Evolutionary conservation across 1,140 invertebrate species (phyloP).

Genomic region (Mizuhopecten yessoensis): DNA sequence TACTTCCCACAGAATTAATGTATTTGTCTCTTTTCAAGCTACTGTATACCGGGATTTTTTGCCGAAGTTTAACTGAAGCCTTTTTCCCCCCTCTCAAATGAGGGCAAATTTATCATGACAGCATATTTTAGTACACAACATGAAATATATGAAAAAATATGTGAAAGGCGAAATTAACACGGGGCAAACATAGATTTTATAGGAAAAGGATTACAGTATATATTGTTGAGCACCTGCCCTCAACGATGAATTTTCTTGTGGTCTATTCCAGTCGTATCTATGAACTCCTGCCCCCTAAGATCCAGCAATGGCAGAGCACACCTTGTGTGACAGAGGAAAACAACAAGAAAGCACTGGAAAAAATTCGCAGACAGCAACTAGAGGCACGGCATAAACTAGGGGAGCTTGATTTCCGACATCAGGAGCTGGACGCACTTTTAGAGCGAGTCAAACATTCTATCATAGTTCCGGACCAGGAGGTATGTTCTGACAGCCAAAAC

Average conservation of each 20-base stretch:
- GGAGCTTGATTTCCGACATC: constrained; percentile 82
- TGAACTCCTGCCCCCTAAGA: constrained; percentile 93
- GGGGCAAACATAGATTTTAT: no score
- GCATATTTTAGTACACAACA: no score
- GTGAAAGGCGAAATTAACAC: no score
- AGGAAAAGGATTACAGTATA: no score
- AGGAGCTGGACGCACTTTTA: constrained; percentile 92
- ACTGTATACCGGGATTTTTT: no score
- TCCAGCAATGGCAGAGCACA: constrained; percentile 97
- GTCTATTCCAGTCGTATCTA: constrained; percentile 82
- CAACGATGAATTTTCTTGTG: neutral
- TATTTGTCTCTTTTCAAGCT: no score
- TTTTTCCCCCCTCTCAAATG: no score
- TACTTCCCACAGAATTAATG: no score
- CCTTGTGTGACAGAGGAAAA: constrained; percentile 93
- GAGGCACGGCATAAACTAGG: constrained; percentile 88
- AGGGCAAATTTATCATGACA: no score
- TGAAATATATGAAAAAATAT: no score
- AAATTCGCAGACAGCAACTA: constrained; percentile 90
- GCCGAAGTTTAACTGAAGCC: no score
- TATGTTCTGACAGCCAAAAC: neutral
- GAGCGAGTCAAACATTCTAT: constrained; percentile 89
- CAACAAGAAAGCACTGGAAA: constrained; percentile 92
- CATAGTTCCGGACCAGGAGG: constrained; percentile 85
- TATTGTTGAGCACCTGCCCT: no score